Evolutionary conservation across 2,797 vertebrate species (phyloP).

Genomic region (Steatocranus sp.): DNA sequence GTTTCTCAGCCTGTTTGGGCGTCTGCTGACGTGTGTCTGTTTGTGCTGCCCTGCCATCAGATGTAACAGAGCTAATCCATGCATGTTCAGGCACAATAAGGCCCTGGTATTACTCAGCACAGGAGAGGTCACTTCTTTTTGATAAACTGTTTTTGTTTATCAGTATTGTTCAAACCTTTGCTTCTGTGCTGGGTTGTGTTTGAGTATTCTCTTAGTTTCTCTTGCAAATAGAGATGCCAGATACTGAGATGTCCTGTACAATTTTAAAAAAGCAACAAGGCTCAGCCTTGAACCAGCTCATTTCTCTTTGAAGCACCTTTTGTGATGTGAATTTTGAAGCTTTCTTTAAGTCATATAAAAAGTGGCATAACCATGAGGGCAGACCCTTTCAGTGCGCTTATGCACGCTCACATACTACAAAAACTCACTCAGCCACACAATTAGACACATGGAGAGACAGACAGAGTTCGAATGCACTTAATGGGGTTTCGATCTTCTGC

Average conservation of each 20-base stretch:
- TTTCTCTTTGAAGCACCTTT: background rate
- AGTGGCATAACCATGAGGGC: background rate
- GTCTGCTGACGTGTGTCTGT: background rate
- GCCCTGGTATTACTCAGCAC: background rate
- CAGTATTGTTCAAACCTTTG: background rate
- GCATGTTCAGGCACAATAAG: background rate
- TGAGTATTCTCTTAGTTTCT: background rate
- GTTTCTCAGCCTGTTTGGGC: background rate
- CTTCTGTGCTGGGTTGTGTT: background rate
- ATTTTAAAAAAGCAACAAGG: background rate
- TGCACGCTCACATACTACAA: background rate
- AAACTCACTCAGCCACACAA: conserved; percentile 1
- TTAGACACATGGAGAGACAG: background rate
- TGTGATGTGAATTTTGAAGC: background rate
- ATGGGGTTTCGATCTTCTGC: conserved; percentile 16
- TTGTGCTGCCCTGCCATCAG: background rate
- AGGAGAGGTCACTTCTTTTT: background rate
- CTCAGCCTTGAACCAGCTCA: background rate
- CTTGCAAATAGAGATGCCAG: background rate
- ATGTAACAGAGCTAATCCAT: conserved; percentile 4
- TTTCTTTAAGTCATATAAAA: conserved; percentile 52
- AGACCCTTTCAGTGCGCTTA: background rate
- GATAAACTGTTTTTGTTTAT: background rate
- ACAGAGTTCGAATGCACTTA: conserved; percentile 19
- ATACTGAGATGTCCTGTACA: background rate